These are phyloP conservation scores for Amorpha juglandis DNA, from an alignment of 2,888 invertebrate species.

Conservation along the genomic window DNA sequence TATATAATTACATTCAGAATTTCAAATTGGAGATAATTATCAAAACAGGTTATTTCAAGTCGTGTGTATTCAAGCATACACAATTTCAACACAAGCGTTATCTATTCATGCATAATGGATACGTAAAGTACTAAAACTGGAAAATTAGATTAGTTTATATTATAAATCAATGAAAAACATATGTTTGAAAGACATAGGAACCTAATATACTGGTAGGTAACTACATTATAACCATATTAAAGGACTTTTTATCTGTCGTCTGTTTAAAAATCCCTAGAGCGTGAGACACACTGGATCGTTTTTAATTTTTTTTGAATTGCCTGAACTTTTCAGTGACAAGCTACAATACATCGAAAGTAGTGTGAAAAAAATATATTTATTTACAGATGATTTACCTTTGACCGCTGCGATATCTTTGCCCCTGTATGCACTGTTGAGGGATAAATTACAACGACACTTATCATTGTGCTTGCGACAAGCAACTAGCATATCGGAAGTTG, in stretches of 20 bases:
- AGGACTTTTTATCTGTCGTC: no score
- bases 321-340: no score
- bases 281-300: no score
- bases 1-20: not conserved
- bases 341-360: no score
- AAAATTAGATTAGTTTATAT: not conserved
- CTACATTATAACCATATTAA: no score
- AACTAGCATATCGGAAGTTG: constrained; percentile 75
- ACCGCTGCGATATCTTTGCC: constrained; percentile 74
- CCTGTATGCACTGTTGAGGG: constrained; percentile 66
- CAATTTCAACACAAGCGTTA: not conserved
- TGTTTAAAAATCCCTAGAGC: no score
- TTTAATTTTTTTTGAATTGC: no score
- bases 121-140: not conserved
- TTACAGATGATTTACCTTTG: constrained; percentile 74
- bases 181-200: no score
- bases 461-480: constrained; percentile 67
- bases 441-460: constrained; percentile 68
- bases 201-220: no score
- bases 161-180: not conserved
- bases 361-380: constrained; percentile 21
- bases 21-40: not conserved
- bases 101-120: not conserved
- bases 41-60: not conserved
- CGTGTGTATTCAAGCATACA: not conserved